Conservation (phyloP, 2,113 vertebrate species). For the Ctenomys sociabilis region DNA sequence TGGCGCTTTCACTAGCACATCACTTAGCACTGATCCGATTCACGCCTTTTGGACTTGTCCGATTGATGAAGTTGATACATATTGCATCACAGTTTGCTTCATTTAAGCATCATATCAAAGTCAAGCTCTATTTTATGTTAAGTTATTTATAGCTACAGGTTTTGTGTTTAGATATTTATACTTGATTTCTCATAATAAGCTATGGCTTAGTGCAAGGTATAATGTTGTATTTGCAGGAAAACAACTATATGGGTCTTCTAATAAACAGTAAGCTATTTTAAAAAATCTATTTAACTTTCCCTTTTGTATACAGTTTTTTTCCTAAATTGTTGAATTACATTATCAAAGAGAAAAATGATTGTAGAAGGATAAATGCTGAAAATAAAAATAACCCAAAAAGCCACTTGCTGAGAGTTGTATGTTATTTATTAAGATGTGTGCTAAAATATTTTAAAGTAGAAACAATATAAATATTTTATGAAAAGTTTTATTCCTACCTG, state of each 20-base stretch:
- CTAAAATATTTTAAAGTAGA: background rate
- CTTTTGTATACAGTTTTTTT: slow-evolving; percentile 33
- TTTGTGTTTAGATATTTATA: slow-evolving; percentile 76
- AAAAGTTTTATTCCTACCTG: background rate
- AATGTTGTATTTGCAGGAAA: background rate
- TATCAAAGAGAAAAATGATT: background rate
- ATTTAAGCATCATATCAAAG: slow-evolving; percentile 79
- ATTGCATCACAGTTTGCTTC: slow-evolving; percentile 84
- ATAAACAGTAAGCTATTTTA: slow-evolving; percentile 49
- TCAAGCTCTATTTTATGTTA: slow-evolving; percentile 70
- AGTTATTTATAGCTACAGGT: slow-evolving; percentile 62
- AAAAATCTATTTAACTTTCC: slow-evolving; percentile 48
- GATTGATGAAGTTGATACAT: slow-evolving; percentile 82
- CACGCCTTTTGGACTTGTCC: slow-evolving; percentile 64
- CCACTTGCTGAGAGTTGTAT: background rate
- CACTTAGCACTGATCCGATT: background rate
- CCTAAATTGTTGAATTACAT: slow-evolving; percentile 39
- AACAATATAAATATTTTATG: background rate
- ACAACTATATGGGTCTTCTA: background rate
- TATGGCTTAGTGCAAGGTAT: background rate
- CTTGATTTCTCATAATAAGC: slow-evolving; percentile 58
- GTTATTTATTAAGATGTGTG: background rate
- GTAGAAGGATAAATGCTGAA: slow-evolving; percentile 45
- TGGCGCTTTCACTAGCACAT: background rate
- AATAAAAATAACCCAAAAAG: slow-evolving; percentile 50